Evolutionary conservation across 2,888 invertebrate species (phyloP), one percentile per base, ranked within the genome.

Genomic region (Nebria salina): DNA sequence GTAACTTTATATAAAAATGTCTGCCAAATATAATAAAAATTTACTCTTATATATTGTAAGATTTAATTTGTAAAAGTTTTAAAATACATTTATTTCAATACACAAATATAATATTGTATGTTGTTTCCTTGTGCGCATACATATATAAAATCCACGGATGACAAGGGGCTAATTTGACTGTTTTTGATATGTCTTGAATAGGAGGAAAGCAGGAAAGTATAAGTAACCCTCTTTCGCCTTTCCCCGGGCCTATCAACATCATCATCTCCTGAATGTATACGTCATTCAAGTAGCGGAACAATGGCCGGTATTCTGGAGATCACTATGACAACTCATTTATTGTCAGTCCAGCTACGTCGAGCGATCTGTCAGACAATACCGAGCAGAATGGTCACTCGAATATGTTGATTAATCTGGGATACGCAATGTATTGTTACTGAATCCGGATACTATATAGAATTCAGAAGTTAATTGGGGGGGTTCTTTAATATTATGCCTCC

Each of bases 301-400:
- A 70, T 70, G 26, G 70, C 25, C 70, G 70, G 70, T 15, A 15
- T 70, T 70, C 70, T 70, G 70, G 15, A 34, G 70, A 70, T 70
- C 70, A 70, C 70, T 70, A 70, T 70, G 70, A 70, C 70, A 34
- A 70, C 70, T 70, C 70, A 70, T 70, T 70, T 70, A 26, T 70
- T 70, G 70, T 70, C 6, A 25, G 70, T 70, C 70, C 70, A 26
- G 70, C 26, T 11, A 5, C 54, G 54, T 5, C 54, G 54, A 54
- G 54, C 54, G 54, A 26, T 26, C 15, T 15, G 20, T 54, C 73
- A 42, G 42, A 73, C 73, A 73, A 73, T 73, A 43, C 54, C 54
- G 54, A 54, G 2, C 54, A 41, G 15, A 73, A 41, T 73, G 73
- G 73, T 42, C 73, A 73, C 73, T 73, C 73, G 42, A 73, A 73